Conservation (phyloP, 2,113 vertebrate genomes). For the Pluvialis apricaria region DNA sequence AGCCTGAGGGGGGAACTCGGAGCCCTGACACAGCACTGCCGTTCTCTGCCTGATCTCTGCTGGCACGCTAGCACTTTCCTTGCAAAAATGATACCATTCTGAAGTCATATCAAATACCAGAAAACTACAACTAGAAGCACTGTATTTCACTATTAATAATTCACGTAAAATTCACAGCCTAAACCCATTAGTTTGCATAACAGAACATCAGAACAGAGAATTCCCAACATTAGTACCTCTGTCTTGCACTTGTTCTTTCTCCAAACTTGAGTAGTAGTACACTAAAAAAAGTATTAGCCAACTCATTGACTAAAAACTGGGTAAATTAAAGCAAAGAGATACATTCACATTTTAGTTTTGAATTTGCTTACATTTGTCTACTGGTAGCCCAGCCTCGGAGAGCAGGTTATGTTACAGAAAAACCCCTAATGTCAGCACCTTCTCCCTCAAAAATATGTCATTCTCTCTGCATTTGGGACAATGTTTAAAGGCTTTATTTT, state of each 20-base stretch:
- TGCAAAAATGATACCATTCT: neutral
- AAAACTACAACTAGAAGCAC: neutral
- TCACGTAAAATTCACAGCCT: neutral
- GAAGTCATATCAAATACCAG: neutral
- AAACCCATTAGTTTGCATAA: neutral
- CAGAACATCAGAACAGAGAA: neutral
- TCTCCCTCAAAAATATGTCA: neutral
- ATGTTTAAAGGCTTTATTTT: neutral
- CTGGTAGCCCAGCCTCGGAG: neutral
- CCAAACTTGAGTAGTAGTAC: neutral
- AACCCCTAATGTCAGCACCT: neutral
- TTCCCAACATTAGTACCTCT: neutral
- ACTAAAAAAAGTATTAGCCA: neutral
- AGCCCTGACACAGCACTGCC: neutral
- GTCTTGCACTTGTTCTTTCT: neutral
- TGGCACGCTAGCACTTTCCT: neutral
- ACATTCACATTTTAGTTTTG: constrained; percentile 11
- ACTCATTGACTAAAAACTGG: neutral
- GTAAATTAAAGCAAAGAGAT: neutral
- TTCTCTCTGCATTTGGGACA: neutral
- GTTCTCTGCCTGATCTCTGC: neutral
- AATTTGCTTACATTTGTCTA: neutral
- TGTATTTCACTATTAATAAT: neutral
- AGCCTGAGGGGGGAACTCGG: neutral
- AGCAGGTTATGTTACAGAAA: neutral